Percentiles rank a stretch among this genome's conserved stretches.
phyloP scores from a whole-genome alignment of 2,888 invertebrate species.

The Nephrotoma flavescens region DNA sequence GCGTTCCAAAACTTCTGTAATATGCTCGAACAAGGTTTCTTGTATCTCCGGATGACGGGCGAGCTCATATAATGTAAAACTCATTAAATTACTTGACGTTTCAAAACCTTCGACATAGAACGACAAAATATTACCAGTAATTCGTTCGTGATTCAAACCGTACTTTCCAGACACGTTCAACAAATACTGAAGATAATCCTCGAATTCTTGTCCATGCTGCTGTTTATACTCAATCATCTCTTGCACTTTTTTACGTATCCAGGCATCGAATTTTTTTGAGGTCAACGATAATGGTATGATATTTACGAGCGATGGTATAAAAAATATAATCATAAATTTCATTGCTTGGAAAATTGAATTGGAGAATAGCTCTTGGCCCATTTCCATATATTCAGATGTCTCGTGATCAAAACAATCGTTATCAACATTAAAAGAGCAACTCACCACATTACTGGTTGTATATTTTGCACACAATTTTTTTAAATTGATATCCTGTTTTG shows the following conservation, averaged over 20 bases:
- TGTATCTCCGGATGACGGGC: conserved; percentile 38
- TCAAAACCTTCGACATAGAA: conserved; percentile 46
- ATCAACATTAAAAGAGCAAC: conserved; percentile 6
- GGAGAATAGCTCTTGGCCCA: conserved; percentile 9
- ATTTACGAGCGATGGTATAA: background rate
- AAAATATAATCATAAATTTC: conserved; percentile 2
- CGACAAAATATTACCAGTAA: conserved; percentile 39
- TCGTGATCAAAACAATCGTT: conserved; percentile 5
- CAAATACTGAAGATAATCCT: conserved; percentile 39
- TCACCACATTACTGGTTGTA: conserved; percentile 7
- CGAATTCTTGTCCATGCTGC: conserved; percentile 27
- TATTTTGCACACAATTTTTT: background rate
- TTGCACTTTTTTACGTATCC: conserved; percentile 24
- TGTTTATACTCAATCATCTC: conserved; percentile 31
- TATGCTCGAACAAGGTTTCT: conserved; percentile 33
- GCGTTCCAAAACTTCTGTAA: conserved; percentile 29
- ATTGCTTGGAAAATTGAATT: background rate
- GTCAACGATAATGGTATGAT: background rate
- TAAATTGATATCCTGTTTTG: background rate
- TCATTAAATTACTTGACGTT: conserved; percentile 40
- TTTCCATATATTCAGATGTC: conserved; percentile 9
- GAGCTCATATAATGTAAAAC: conserved; percentile 37
- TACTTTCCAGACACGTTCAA: conserved; percentile 34
- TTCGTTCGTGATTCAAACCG: conserved; percentile 32
- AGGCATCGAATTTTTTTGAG: background rate